A percentile compares a stretch with the other conserved stretches of the same genome.
Evolutionary conservation across 2,888 invertebrate genomes (phyloP).

Genomic region (Pheosia tremula): DNA sequence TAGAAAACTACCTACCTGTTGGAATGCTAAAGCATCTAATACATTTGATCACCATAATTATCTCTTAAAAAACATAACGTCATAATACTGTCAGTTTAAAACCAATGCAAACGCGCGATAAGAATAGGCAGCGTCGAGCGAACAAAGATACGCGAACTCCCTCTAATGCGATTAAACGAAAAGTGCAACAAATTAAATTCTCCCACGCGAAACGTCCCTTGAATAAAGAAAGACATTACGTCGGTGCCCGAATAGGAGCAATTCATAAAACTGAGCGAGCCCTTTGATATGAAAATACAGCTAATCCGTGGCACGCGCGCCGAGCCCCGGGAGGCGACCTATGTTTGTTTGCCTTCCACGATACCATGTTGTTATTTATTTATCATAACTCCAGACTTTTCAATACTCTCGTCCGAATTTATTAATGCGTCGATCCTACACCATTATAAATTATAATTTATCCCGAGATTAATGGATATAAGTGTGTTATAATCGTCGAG

Average conservation of each 20-base stretch:
- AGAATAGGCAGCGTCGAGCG: slow-evolving; percentile 43
- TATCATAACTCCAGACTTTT: slow-evolving; percentile 71
- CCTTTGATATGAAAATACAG: slow-evolving; percentile 82
- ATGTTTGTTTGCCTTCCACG: slow-evolving; percentile 67
- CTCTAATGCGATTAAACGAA: slow-evolving; percentile 70
- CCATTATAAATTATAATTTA: slow-evolving; percentile 74
- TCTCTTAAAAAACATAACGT: slow-evolving; percentile 36
- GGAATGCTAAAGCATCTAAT: too few species aligned
- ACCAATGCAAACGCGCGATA: slow-evolving; percentile 63
- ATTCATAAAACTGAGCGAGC: slow-evolving; percentile 77
- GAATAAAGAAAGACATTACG: slow-evolving; percentile 75
- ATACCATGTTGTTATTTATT: slow-evolving; percentile 73
- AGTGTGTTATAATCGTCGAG: slow-evolving; percentile 67
- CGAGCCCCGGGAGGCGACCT: slow-evolving; percentile 65
- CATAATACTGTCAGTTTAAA: slow-evolving; percentile 39
- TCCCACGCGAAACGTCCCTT: slow-evolving; percentile 75
- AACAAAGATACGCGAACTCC: slow-evolving; percentile 57
- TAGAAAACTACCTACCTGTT: too few species aligned
- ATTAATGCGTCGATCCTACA: slow-evolving; percentile 59
- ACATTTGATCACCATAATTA: too few species aligned
- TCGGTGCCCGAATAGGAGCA: slow-evolving; percentile 68
- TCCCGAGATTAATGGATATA: slow-evolving; percentile 69
- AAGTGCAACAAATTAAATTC: slow-evolving; percentile 80
- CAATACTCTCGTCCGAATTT: slow-evolving; percentile 72
- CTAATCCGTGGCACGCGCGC: slow-evolving; percentile 80